Evolutionary conservation across 2,888 invertebrate genomes (phyloP), one percentile per base, ranked within the genome.

Genomic region (Priapulus caudatus): DNA sequence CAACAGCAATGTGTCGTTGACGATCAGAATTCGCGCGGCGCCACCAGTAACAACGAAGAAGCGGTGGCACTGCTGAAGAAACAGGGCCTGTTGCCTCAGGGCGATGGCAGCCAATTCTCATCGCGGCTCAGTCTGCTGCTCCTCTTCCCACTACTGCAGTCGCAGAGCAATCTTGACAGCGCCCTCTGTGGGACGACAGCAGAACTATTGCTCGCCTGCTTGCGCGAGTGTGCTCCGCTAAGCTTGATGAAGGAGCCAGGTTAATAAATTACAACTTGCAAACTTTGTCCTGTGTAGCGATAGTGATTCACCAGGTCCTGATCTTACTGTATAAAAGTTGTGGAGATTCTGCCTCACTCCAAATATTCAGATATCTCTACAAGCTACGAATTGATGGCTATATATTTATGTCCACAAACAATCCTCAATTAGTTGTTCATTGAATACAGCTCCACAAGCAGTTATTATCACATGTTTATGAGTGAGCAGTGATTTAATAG

Each of bases 231-330:
- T 57, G 58, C 65, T n/a, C 70, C 70, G 19, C 58, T 69, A 16
- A 67, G 66, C 59, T 58, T 70, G 48, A 56, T 62, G 1, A 70
- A 68, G 52, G 70, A 70, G 56, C 69, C n/a, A n/a, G n/a, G n/a
- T n/a, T n/a, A n/a, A n/a, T n/a, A n/a, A n/a, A n/a, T n/a, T n/a
- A n/a, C n/a, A n/a, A n/a, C n/a, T n/a, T n/a, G n/a, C n/a, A n/a
- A n/a, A n/a, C n/a, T n/a, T n/a, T n/a, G n/a, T n/a, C n/a, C n/a
- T n/a, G n/a, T n/a, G n/a, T n/a, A n/a, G n/a, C n/a, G n/a, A n/a
- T n/a, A n/a, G n/a, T n/a, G n/a, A n/a, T n/a, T n/a, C n/a, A n/a
- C n/a, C n/a, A n/a, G n/a, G n/a, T n/a, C n/a, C n/a, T n/a, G n/a
- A n/a, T n/a, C n/a, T n/a, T n/a, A n/a, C n/a, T n/a, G n/a, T n/a